Percentiles rank a stretch among this genome's conserved stretches.
Evolutionary conservation across 2,888 invertebrate species (phyloP).

Genomic region (Perizoma flavofasciatum): DNA sequence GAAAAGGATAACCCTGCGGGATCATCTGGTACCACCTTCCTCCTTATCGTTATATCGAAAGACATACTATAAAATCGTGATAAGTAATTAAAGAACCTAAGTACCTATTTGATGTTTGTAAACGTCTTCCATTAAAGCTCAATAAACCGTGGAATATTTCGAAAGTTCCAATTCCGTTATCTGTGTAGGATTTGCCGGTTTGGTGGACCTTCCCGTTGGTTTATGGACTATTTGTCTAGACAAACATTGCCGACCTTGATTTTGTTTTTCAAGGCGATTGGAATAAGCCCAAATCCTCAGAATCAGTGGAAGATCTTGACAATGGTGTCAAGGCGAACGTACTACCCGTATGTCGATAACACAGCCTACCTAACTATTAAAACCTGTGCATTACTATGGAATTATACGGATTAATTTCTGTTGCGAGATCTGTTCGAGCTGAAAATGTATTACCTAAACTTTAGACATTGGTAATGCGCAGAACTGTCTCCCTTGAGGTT

Average conservation of each 20-base stretch:
- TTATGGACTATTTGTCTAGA: conserved; percentile 44
- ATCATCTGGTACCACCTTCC: too few relatives aligned
- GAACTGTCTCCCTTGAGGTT: conserved; percentile 27
- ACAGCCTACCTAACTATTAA: conserved; percentile 51
- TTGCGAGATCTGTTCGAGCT: conserved; percentile 37
- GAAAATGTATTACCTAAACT: conserved; percentile 3
- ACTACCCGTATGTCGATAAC: conserved; percentile 76
- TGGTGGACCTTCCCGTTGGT: conserved; percentile 20
- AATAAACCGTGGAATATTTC: conserved; percentile 23
- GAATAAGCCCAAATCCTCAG: conserved; percentile 55
- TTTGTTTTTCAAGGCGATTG: conserved; percentile 57
- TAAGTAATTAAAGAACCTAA: conserved; percentile 19
- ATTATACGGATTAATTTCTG: conserved; percentile 21
- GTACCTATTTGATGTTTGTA: too few relatives aligned
- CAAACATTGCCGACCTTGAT: conserved; percentile 66
- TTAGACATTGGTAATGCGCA: conserved; percentile 13
- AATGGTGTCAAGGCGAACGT: conserved; percentile 71
- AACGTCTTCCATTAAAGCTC: background rate
- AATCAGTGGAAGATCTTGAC: conserved; percentile 56
- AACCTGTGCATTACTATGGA: conserved; percentile 34
- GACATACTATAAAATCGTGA: conserved; percentile 27
- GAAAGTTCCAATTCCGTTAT: conserved; percentile 23
- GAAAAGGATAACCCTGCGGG: too few relatives aligned
- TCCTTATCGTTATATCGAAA: conserved; percentile 37
- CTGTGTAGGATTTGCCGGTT: conserved; percentile 18